Conservation (phyloP, 2,113 vertebrate genomes). For the Xyliphius kryptos region DNA sequence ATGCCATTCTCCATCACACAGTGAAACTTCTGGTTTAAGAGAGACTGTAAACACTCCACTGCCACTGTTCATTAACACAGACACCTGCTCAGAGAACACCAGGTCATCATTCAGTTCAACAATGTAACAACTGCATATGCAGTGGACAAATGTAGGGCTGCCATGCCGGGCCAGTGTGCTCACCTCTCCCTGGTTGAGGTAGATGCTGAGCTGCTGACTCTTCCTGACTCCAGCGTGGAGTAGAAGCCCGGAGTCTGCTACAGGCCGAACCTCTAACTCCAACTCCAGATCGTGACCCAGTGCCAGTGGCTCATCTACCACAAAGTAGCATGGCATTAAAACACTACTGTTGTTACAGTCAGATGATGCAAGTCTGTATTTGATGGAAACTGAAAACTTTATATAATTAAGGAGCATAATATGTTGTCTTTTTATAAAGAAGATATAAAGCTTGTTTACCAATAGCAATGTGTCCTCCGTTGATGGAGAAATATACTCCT, state of each 20-base stretch:
- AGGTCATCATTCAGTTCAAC: neutral
- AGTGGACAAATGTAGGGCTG: no score
- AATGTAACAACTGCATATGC: no score
- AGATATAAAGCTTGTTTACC: no score
- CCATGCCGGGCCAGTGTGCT: neutral
- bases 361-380: no score
- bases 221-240: constrained; percentile 63
- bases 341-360: no score
- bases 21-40: constrained; percentile 55
- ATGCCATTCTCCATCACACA: constrained; percentile 87
- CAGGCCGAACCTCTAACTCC: constrained; percentile 75
- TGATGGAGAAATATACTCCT: constrained; percentile 70
- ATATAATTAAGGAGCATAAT: no score
- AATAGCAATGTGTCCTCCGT: constrained; percentile 66
- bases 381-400: no score
- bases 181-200: constrained; percentile 70
- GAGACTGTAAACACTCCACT: constrained; percentile 56
- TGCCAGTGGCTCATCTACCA: constrained; percentile 57
- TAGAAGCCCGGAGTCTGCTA: constrained; percentile 64
- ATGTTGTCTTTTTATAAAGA: no score
- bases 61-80: constrained; percentile 51
- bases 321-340: no score
- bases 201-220: constrained; percentile 62
- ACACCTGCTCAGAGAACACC: constrained; percentile 63
- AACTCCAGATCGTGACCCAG: constrained; percentile 64